Conservation (phyloP, 2,797 vertebrate species). For the Trematomus bernacchii region DNA sequence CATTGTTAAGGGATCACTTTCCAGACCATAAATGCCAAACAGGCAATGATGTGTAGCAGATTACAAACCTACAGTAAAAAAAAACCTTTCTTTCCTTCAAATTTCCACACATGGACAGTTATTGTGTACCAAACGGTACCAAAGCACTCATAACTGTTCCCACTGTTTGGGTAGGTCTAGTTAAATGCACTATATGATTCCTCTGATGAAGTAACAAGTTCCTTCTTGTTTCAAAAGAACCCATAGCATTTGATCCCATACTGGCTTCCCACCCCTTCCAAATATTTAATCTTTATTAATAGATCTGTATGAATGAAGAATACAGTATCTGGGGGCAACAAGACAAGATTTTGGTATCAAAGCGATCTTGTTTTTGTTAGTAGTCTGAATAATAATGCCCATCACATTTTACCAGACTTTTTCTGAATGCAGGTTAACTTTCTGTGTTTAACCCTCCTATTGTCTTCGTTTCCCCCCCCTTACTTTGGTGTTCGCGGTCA, state of each 20-base stretch:
- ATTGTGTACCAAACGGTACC: not conserved
- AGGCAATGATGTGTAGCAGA: not conserved
- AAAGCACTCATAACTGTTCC: not conserved
- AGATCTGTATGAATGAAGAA: too few relatives aligned
- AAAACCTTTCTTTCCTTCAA: not conserved
- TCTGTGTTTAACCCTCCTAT: too few relatives aligned
- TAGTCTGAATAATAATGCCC: too few relatives aligned
- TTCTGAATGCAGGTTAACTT: too few relatives aligned
- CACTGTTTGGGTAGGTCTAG: not conserved
- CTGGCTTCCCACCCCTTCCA: conserved; percentile 17
- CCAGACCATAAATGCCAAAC: not conserved
- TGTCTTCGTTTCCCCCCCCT: too few relatives aligned
- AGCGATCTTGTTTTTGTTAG: too few relatives aligned
- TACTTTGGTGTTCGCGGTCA: too few relatives aligned
- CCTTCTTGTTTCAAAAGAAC: conserved; percentile 2
- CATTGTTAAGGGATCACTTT: not conserved
- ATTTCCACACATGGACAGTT: not conserved
- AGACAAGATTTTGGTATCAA: too few relatives aligned
- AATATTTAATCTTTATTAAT: too few relatives aligned
- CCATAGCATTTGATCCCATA: conserved; percentile 16
- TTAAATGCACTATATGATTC: not conserved
- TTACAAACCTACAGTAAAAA: not conserved
- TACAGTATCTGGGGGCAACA: too few relatives aligned
- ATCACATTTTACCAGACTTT: too few relatives aligned
- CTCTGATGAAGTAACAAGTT: not conserved